Conservation (phyloP, 2,888 invertebrate species). For the Cryptus armator region DNA sequence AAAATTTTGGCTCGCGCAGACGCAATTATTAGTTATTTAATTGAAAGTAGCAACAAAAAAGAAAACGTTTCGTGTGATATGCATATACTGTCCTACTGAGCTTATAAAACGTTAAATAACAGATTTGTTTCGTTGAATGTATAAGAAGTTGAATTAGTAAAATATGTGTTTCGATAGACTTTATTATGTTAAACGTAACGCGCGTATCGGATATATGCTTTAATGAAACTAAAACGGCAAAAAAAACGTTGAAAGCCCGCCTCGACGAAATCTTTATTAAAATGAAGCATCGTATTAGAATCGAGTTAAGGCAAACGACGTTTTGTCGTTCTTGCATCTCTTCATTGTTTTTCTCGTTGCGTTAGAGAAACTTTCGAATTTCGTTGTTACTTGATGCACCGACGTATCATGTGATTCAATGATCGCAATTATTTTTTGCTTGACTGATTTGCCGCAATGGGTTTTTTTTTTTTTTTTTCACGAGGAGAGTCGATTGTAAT, state of each 20-base stretch:
- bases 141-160: neutral
- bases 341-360: neutral
- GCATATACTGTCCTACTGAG: constrained; percentile 39
- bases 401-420: constrained; percentile 18
- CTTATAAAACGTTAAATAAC: constrained; percentile 31
- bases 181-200: neutral
- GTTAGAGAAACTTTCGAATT: neutral
- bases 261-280: constrained; percentile 8
- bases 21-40: constrained; percentile 48
- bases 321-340: constrained; percentile 19
- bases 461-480: neutral
- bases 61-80: constrained; percentile 39
- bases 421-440: constrained; percentile 25
- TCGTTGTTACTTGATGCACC: neutral
- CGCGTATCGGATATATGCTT: constrained; percentile 12
- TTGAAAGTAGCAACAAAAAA: constrained; percentile 25
- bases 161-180: constrained; percentile 18
- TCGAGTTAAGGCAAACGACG: constrained; percentile 2
- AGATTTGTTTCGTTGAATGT: constrained; percentile 29
- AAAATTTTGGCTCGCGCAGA: constrained; percentile 19
- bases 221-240: constrained; percentile 14
- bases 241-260: constrained; percentile 9
- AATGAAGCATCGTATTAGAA: constrained; percentile 10
- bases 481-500: neutral
- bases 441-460: constrained; percentile 13